phyloP scores from a whole-genome alignment of 2,888 invertebrate species.

The Galerucella nymphaeae region DNA sequence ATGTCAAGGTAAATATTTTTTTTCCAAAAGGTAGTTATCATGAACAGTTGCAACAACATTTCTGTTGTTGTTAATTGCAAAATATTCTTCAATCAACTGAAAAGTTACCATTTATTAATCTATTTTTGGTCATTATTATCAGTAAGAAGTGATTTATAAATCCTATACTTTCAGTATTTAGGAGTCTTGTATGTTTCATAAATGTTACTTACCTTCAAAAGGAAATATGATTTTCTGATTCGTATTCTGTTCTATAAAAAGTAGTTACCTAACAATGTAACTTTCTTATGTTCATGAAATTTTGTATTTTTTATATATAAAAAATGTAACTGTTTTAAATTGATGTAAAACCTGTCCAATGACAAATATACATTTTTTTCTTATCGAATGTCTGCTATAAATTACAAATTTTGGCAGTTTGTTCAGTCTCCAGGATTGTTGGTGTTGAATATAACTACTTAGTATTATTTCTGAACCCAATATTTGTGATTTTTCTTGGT shows the following conservation, averaged over 20 bases:
- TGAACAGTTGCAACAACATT: neutral
- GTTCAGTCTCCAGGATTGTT: neutral
- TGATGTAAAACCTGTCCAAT: neutral
- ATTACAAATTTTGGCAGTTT: neutral
- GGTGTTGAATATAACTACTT: neutral
- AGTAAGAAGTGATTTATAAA: slow-evolving; percentile 1
- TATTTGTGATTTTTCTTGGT: neutral
- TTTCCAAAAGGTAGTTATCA: slow-evolving; percentile 11
- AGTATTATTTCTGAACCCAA: neutral
- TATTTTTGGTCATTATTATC: slow-evolving; percentile 6
- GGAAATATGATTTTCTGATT: no score
- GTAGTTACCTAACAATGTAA: no score
- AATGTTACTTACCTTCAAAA: no score
- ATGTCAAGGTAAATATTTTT: slow-evolving; percentile 33
- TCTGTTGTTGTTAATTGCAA: neutral
- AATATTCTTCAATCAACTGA: neutral
- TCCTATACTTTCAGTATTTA: neutral
- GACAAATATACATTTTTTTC: no score
- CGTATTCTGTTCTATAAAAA: no score
- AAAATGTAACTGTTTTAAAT: neutral
- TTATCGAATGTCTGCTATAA: neutral
- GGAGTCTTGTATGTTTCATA: neutral
- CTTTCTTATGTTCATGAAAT: neutral
- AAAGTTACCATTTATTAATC: neutral
- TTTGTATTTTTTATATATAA: neutral